These are phyloP conservation scores for Puffinus mauretanicus DNA, from an alignment of 2,113 vertebrate genomes.

Conservation along the genomic window DNA sequence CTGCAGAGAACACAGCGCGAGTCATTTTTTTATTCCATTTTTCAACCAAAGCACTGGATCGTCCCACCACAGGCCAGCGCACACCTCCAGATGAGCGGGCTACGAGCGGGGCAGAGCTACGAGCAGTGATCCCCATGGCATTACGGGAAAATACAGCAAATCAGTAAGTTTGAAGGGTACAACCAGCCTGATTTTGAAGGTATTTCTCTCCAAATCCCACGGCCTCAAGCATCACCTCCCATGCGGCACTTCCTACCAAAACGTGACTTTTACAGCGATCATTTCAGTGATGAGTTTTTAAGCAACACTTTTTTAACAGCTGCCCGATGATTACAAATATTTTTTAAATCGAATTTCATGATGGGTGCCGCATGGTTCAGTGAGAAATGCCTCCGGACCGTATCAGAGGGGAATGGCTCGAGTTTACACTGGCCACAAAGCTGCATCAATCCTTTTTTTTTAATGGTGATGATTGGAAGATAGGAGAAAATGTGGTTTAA, in stretches of 20 bases:
- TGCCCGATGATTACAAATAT: not conserved
- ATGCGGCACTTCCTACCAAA: rapidly evolving
- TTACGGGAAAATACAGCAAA: not conserved
- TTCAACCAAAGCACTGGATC: not conserved
- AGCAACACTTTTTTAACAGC: not conserved
- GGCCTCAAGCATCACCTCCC: not conserved
- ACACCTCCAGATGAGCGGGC: not conserved
- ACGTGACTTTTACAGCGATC: too few species aligned
- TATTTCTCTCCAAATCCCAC: not conserved
- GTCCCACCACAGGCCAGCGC: rapidly evolving
- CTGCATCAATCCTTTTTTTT: not conserved
- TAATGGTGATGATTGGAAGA: not conserved
- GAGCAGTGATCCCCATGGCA: rapidly evolving
- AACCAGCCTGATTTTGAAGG: not conserved
- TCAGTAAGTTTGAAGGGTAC: not conserved
- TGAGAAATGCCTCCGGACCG: not conserved
- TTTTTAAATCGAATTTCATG: not conserved
- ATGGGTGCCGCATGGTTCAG: not conserved
- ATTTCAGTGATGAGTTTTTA: rapidly evolving
- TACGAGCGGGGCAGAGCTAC: not conserved
- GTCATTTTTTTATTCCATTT: not conserved
- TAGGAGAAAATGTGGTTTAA: not conserved
- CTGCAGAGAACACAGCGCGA: not conserved
- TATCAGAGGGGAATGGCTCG: not conserved
- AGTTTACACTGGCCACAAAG: not conserved